phyloP scores from a whole-genome alignment of 2,113 vertebrate species.

The Gadus macrocephalus region DNA sequence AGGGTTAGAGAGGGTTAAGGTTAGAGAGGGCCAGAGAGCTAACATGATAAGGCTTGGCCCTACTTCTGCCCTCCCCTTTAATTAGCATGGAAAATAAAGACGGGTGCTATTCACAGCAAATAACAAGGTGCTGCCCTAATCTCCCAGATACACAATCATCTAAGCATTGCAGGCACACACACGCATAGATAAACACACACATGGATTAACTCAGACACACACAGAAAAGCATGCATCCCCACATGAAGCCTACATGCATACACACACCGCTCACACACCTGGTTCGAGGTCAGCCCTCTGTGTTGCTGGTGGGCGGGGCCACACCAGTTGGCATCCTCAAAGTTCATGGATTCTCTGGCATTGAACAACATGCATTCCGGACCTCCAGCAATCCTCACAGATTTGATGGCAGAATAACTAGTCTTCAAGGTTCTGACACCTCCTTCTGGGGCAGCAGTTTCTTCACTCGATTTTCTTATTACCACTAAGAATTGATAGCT shows the following conservation, averaged over 20 bases:
- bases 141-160: conserved; percentile 35
- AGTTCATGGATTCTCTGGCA: no score
- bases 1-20: conserved; percentile 12
- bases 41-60: conserved; percentile 34
- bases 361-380: no score
- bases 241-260: conserved; percentile 4
- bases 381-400: no score
- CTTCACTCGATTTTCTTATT: no score
- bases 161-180: conserved; percentile 10
- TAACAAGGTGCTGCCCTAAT: conserved; percentile 47
- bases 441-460: no score
- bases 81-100: conserved; percentile 40
- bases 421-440: no score
- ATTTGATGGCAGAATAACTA: no score
- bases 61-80: conserved; percentile 42
- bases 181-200: conserved; percentile 2
- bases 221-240: background rate
- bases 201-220: conserved; percentile 4
- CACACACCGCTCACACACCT: background rate
- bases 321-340: no score
- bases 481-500: no score
- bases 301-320: no score
- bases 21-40: conserved; percentile 36
- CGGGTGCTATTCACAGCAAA: conserved; percentile 50
- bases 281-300: no score